These are phyloP conservation scores for Onychomys arenicola DNA, from an alignment of 2,797 vertebrate genomes.

Conservation along the genomic window DNA sequence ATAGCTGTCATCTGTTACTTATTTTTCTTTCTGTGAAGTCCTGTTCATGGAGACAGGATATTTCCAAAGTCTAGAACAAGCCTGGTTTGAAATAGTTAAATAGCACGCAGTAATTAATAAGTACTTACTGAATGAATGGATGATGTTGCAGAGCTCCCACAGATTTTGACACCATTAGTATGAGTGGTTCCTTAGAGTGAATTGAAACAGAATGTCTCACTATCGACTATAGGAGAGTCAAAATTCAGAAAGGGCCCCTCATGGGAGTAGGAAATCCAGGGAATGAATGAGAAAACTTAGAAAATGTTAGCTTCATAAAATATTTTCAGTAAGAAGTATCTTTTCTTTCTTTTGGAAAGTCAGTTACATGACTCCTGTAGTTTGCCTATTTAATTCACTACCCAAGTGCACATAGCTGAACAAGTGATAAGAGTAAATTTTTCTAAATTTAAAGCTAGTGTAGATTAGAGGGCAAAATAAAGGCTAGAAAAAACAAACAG, in stretches of 20 bases:
- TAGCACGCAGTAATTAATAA: slow-evolving; percentile 20
- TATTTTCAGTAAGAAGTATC: slow-evolving; percentile 4
- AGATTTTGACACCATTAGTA: neutral
- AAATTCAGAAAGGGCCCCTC: neutral
- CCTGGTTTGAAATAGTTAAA: slow-evolving; percentile 12
- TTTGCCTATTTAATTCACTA: slow-evolving; percentile 42
- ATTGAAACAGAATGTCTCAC: neutral
- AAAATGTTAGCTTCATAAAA: slow-evolving; percentile 28
- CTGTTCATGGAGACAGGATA: neutral
- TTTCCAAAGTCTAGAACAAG: neutral
- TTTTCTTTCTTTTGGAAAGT: slow-evolving; percentile 14
- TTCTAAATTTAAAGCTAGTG: neutral
- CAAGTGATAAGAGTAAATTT: neutral
- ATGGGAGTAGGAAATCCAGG: neutral
- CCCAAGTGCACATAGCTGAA: neutral
- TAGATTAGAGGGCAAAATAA: neutral
- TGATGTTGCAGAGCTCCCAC: neutral
- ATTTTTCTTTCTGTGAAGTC: neutral
- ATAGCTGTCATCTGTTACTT: neutral
- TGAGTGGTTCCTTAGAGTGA: neutral
- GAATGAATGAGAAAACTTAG: neutral
- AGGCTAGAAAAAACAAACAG: neutral
- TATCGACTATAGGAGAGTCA: neutral
- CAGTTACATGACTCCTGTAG: neutral
- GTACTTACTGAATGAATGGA: slow-evolving; percentile 51